A percentile compares a stretch with the other conserved stretches of the same genome.
Conservation (phyloP, 2,888 invertebrate genomes). For the Diploptera punctata region DNA sequence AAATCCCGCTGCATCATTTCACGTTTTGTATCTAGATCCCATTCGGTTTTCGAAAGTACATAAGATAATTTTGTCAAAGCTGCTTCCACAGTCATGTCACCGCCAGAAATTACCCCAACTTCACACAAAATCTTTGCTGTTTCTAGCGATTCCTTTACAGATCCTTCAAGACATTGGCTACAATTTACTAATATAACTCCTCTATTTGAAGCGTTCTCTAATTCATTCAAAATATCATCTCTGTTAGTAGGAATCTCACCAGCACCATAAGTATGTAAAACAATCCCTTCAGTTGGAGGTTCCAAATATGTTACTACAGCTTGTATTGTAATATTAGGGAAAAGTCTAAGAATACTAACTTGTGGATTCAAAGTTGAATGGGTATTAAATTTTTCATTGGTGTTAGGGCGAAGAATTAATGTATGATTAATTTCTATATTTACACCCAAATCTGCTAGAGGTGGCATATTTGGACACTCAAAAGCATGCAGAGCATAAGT, state of each 20-base stretch:
- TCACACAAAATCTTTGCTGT: conserved; percentile 76
- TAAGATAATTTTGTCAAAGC: conserved; percentile 91
- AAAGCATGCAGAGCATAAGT: conserved; percentile 79
- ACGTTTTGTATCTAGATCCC: conserved; percentile 68
- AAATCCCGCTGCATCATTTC: conserved; percentile 80
- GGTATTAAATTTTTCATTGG: conserved; percentile 70
- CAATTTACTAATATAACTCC: conserved; percentile 91
- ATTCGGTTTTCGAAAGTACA: conserved; percentile 80
- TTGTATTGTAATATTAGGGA: conserved; percentile 87
- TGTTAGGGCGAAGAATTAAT: conserved; percentile 66
- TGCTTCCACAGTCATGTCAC: conserved; percentile 93
- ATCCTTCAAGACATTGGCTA: conserved; percentile 87
- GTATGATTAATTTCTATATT: conserved; percentile 74
- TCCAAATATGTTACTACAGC: conserved; percentile 74
- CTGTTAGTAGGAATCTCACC: conserved; percentile 92
- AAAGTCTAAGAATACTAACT: conserved; percentile 86
- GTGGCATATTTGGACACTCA: conserved; percentile 84
- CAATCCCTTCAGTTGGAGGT: conserved; percentile 82
- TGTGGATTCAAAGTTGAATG: conserved; percentile 79
- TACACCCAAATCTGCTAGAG: conserved; percentile 83
- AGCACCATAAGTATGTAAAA: conserved; percentile 91
- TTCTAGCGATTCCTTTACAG: conserved; percentile 80
- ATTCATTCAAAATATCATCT: conserved; percentile 75
- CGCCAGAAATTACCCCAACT: conserved; percentile 78
- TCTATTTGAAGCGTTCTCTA: conserved; percentile 72